These are phyloP conservation scores for Piezodorus guildinii DNA, from an alignment of 1,140 invertebrate species.

Conservation along the genomic window DNA sequence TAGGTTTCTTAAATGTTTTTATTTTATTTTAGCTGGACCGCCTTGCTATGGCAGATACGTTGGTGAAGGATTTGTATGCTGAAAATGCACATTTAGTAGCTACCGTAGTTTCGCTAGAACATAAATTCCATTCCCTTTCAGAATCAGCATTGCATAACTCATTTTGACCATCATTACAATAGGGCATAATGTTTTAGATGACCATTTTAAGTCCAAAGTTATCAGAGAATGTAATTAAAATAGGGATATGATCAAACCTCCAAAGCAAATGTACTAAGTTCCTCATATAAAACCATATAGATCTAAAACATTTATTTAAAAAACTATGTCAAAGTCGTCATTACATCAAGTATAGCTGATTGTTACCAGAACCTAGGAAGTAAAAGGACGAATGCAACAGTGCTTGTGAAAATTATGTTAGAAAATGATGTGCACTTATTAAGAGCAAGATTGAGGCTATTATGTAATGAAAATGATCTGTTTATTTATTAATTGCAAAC, in stretches of 20 bases:
- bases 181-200: background rate
- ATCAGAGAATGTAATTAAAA: background rate
- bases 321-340: background rate
- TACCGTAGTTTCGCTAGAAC: background rate
- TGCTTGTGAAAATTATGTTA: too few relatives aligned
- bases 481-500: too few relatives aligned
- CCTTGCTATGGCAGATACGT: conserved; percentile 54
- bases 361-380: too few relatives aligned
- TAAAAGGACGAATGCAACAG: too few relatives aligned
- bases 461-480: too few relatives aligned
- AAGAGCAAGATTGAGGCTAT: too few relatives aligned
- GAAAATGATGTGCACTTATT: too few relatives aligned
- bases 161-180: background rate
- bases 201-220: background rate
- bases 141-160: conserved; percentile 8
- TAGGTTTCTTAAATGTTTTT: too few relatives aligned
- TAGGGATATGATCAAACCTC: background rate
- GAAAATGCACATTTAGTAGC: conserved; percentile 42
- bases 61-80: conserved; percentile 66
- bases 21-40: conserved; percentile 38
- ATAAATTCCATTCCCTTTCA: conserved; percentile 7
- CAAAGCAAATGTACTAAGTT: background rate
- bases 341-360: background rate
- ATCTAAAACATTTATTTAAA: background rate
- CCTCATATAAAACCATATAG: background rate